These are phyloP conservation scores for Coregonus sp. DNA, from an alignment of 2,797 vertebrate species.

Conservation along the genomic window DNA sequence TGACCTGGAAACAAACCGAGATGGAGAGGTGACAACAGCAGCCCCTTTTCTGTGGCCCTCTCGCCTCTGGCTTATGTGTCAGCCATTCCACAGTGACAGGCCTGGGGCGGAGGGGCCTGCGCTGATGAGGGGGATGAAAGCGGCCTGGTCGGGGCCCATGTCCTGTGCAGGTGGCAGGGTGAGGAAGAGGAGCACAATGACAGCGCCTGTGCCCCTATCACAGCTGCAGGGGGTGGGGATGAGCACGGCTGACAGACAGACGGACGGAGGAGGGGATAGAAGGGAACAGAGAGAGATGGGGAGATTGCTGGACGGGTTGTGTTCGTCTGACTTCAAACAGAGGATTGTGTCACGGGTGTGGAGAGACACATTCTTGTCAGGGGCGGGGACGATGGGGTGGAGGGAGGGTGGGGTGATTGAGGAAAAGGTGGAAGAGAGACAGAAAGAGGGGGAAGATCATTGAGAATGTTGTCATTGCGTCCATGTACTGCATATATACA, in stretches of 20 bases:
- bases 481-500: background rate
- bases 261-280: too few species aligned
- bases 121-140: conserved; percentile 63
- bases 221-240: conserved; percentile 75
- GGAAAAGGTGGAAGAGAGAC: conserved; percentile 41
- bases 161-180: conserved; percentile 76
- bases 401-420: conserved; percentile 34
- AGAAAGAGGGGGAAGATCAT: conserved; percentile 14
- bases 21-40: background rate
- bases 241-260: conserved; percentile 58
- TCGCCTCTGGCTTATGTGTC: conserved; percentile 34
- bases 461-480: conserved; percentile 10
- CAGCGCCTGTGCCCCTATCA: conserved; percentile 61
- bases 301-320: conserved; percentile 1
- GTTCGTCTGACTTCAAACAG: conserved; percentile 71
- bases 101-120: conserved; percentile 17
- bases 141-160: conserved; percentile 43
- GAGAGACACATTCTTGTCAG: conserved; percentile 78
- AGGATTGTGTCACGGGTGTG: conserved; percentile 67
- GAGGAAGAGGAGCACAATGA: conserved; percentile 72
- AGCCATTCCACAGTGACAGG: conserved; percentile 77
- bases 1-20: conserved; percentile 43
- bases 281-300: conserved; percentile 30
- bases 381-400: conserved; percentile 6
- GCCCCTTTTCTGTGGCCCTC: conserved; percentile 33